Conservation (phyloP, 1,140 invertebrate species). For the Anadara kagoshimensis region DNA sequence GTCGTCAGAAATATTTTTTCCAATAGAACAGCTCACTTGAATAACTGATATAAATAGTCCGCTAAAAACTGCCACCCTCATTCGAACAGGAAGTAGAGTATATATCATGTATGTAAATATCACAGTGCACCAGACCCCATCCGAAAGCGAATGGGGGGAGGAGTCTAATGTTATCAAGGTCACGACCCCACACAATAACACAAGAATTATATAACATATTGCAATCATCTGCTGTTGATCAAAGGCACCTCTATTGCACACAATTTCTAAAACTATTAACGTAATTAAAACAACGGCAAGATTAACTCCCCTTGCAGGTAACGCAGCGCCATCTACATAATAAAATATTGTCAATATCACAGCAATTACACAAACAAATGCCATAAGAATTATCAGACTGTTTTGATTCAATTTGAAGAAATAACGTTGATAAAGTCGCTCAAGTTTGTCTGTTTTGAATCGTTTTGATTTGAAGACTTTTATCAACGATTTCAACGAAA, state of each 20-base stretch:
- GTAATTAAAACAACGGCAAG: constrained; percentile 69
- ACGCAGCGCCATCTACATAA: constrained; percentile 65
- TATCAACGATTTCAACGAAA: background rate
- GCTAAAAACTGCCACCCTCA: constrained; percentile 85
- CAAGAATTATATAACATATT: constrained; percentile 86
- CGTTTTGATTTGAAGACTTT: constrained; percentile 60
- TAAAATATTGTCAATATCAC: constrained; percentile 77
- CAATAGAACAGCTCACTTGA: constrained; percentile 78
- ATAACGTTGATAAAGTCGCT: constrained; percentile 93
- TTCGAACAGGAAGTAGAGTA: constrained; percentile 85
- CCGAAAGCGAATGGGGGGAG: constrained; percentile 67
- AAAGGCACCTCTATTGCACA: constrained; percentile 86
- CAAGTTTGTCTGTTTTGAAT: constrained; percentile 75
- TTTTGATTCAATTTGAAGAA: constrained; percentile 94
- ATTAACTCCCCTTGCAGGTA: constrained; percentile 61
- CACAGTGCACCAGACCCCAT: constrained; percentile 81
- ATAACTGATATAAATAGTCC: constrained; percentile 80
- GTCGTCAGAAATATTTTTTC: constrained; percentile 53
- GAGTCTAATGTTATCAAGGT: constrained; percentile 75
- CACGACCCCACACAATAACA: constrained; percentile 82
- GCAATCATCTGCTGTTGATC: constrained; percentile 90
- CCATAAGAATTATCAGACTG: constrained; percentile 89
- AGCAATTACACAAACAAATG: constrained; percentile 82
- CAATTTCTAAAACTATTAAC: constrained; percentile 81
- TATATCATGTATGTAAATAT: constrained; percentile 93